Percentiles rank a stretch among this genome's conserved stretches.
phyloP scores from a whole-genome alignment of 53 echinoderm and acorn worm species.

The Holothuria scabra region DNA sequence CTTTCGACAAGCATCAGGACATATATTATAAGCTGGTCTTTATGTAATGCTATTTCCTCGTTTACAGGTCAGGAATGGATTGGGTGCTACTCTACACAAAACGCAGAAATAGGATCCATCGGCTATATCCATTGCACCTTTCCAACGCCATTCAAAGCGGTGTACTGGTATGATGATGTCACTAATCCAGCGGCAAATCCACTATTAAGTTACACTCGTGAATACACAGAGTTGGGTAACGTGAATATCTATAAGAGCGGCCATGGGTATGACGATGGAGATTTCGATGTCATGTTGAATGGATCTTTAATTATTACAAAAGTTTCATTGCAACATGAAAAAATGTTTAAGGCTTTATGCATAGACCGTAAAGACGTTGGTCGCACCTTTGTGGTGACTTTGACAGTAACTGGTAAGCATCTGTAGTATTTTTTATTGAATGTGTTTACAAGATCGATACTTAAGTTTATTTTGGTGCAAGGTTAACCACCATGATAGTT shows the following conservation, averaged over 20 bases:
- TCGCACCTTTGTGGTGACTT: not conserved
- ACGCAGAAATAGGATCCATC: not conserved
- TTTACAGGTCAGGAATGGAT: not conserved
- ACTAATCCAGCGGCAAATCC: not conserved
- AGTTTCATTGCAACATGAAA: slow-evolving; percentile 12
- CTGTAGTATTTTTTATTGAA: too few species aligned
- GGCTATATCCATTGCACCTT: slow-evolving; percentile 19
- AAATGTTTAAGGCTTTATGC: slow-evolving; percentile 27
- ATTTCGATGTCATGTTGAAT: not conserved
- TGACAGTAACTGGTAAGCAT: not conserved
- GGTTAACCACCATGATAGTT: too few species aligned
- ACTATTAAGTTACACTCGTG: slow-evolving; percentile 19
- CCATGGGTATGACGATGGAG: not conserved
- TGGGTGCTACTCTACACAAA: slow-evolving; percentile 8
- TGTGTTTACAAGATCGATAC: too few species aligned
- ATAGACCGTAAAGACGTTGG: slow-evolving; percentile 10
- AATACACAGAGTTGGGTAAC: too few species aligned
- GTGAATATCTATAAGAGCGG: not conserved
- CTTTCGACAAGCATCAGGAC: too few species aligned
- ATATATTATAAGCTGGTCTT: too few species aligned
- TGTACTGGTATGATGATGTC: slow-evolving; percentile 36
- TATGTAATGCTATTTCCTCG: too few species aligned
- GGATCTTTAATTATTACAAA: slow-evolving; percentile 7
- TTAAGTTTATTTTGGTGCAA: too few species aligned
- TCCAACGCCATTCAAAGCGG: slow-evolving; percentile 17